phyloP scores from a whole-genome alignment of 2,113 vertebrate genomes.

The Poecilia latipinna region DNA sequence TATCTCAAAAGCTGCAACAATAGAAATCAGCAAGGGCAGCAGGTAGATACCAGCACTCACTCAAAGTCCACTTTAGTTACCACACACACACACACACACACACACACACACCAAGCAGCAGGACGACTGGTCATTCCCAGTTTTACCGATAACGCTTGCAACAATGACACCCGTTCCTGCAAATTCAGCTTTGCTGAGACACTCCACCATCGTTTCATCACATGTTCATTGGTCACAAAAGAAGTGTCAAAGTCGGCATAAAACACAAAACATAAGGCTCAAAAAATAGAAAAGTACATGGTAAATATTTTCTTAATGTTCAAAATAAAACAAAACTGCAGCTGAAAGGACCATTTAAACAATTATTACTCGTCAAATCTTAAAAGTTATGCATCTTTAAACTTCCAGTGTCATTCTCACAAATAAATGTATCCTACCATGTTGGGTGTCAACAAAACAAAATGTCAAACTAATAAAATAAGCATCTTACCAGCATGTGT shows the following conservation, averaged over 20 bases:
- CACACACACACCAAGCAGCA: constrained; percentile 32
- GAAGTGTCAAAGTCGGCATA: constrained; percentile 16
- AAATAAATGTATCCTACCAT: not conserved
- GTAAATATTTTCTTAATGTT: constrained; percentile 14
- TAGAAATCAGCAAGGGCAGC: constrained; percentile 49
- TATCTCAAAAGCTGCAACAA: constrained; percentile 29
- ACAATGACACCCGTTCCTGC: constrained; percentile 5
- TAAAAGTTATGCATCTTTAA: constrained; percentile 5
- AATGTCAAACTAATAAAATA: constrained; percentile 24
- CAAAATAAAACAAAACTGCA: constrained; percentile 16
- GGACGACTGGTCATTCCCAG: constrained; percentile 20
- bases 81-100: not conserved
- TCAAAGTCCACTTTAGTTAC: too few species aligned
- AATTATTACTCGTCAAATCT: constrained; percentile 19
- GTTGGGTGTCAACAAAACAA: constrained; percentile 19
- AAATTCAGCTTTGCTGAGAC: constrained; percentile 12
- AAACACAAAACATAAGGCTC: constrained; percentile 13
- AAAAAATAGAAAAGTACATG: not conserved
- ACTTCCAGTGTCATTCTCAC: constrained; percentile 7
- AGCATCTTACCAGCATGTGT: constrained; percentile 9
- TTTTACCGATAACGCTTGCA: constrained; percentile 34
- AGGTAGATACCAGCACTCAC: constrained; percentile 27
- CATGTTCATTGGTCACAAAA: constrained; percentile 37
- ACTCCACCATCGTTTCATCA: constrained; percentile 10
- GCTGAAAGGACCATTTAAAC: not conserved